Conservation (phyloP, 2,888 invertebrate species). For the Synergus umbraculus region DNA sequence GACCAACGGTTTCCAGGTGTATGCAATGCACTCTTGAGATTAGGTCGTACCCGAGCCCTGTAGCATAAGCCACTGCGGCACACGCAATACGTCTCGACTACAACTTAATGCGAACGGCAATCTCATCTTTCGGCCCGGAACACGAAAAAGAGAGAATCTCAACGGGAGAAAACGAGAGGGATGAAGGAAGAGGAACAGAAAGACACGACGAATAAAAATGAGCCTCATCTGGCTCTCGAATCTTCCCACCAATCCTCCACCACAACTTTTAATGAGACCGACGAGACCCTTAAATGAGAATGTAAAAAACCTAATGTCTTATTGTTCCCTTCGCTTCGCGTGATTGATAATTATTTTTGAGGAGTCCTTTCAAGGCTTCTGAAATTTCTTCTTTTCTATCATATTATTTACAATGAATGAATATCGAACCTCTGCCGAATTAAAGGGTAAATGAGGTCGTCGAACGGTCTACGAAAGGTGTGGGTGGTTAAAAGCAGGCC, state of each 20-base stretch:
- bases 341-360: neutral
- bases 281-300: conserved; percentile 31
- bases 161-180: neutral
- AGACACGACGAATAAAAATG: conserved; percentile 56
- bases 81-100: conserved; percentile 47
- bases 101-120: conserved; percentile 50
- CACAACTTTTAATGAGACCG: conserved; percentile 47
- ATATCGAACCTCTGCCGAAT: neutral
- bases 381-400: neutral
- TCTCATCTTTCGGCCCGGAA: conserved; percentile 1
- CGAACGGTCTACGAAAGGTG: conserved; percentile 47
- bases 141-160: neutral
- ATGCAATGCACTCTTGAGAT: neutral
- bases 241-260: conserved; percentile 43
- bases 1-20: conserved; percentile 21
- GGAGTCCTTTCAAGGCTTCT: neutral
- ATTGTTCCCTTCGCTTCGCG: neutral
- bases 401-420: no score
- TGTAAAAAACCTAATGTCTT: neutral
- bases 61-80: conserved; percentile 35
- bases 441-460: conserved; percentile 12
- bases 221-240: conserved; percentile 58
- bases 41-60: conserved; percentile 44
- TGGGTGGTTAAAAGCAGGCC: conserved; percentile 65
- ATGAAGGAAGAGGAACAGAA: neutral